These are phyloP conservation scores for Nephrotoma appendiculata DNA, from an alignment of 2,888 invertebrate species.

Conservation along the genomic window DNA sequence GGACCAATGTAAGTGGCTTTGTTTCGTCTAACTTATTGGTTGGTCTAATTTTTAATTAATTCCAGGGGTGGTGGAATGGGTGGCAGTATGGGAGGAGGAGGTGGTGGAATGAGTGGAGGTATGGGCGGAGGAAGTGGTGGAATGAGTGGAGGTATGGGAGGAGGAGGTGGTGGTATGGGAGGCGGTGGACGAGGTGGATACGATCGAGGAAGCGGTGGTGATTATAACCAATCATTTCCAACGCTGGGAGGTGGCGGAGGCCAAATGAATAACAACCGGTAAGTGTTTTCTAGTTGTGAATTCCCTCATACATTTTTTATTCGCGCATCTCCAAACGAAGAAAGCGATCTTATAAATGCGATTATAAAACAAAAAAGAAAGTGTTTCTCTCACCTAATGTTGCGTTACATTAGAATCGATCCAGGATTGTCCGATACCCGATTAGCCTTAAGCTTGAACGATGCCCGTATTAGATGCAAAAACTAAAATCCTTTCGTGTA, in stretches of 20 bases:
- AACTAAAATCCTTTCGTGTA: not conserved
- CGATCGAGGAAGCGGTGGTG: constrained; percentile 13
- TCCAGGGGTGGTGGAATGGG: constrained; percentile 22
- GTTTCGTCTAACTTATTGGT: not conserved
- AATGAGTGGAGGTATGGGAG: constrained; percentile 14
- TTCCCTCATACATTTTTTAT: not conserved
- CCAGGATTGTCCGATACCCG: not conserved
- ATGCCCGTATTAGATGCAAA: not conserved
- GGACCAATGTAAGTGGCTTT: constrained; percentile 18
- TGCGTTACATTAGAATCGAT: not conserved
- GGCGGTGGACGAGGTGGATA: constrained; percentile 11
- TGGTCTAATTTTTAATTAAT: not conserved
- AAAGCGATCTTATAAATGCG: not conserved
- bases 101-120: constrained; percentile 16
- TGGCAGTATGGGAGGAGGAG: constrained; percentile 17
- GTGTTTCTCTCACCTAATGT: not conserved
- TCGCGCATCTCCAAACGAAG: not conserved
- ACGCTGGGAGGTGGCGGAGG: constrained; percentile 20
- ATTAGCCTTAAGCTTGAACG: not conserved
- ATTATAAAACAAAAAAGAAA: not conserved
- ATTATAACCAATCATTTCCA: constrained; percentile 23
- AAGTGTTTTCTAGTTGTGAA: constrained; percentile 9
- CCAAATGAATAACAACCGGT: constrained; percentile 18
- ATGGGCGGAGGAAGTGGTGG: constrained; percentile 18
- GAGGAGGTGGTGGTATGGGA: constrained; percentile 19